Conservation (phyloP, 2,113 vertebrate species). For the Sialia sialis region DNA sequence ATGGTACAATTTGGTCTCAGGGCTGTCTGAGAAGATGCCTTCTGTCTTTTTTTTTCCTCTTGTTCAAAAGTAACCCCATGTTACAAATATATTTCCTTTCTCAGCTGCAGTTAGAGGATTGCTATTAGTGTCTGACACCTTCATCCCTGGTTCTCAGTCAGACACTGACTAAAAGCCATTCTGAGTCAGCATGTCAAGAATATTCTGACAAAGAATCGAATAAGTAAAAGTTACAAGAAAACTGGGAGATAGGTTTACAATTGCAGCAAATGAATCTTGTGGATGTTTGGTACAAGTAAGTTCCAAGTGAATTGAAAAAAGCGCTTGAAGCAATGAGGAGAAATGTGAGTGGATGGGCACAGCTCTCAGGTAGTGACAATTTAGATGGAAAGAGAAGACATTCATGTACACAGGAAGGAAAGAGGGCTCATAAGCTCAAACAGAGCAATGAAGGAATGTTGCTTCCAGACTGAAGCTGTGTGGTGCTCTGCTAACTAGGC, state of each 20-base stretch:
- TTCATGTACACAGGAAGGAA: not conserved
- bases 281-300: not conserved
- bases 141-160: not conserved
- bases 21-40: not conserved
- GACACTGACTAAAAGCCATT: not conserved
- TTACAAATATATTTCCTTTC: not conserved
- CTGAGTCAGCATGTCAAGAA: not conserved
- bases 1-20: not conserved
- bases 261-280: not conserved
- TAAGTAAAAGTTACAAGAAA: not conserved
- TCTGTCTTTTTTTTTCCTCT: not conserved
- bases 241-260: not conserved
- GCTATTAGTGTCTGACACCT: not conserved
- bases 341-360: not conserved
- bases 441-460: not conserved
- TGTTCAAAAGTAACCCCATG: not conserved
- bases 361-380: not conserved
- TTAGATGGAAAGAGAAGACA: not conserved
- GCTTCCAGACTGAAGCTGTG: not conserved
- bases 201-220: not conserved
- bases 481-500: not conserved
- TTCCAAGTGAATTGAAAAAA: not conserved
- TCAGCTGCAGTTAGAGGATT: not conserved
- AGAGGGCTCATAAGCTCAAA: not conserved
- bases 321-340: not conserved